Evolutionary conservation across 2,888 invertebrate genomes (phyloP).

Genomic region (Rhingia campestris): DNA sequence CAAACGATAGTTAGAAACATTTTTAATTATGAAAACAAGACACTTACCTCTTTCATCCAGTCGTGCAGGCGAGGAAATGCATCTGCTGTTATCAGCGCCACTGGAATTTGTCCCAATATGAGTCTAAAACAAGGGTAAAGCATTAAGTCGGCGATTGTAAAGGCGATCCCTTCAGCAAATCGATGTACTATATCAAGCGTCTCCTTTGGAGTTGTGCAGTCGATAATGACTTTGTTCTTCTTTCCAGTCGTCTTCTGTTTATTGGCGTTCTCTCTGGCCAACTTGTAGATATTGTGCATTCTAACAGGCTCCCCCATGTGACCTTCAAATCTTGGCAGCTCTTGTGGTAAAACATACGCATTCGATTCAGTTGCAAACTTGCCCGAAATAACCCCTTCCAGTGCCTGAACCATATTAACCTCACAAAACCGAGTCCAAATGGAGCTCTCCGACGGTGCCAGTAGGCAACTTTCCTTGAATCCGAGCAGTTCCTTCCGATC

Average conservation of each 20-base stretch:
- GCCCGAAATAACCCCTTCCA: conserved; percentile 83
- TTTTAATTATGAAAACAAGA: not conserved
- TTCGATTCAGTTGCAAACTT: conserved; percentile 75
- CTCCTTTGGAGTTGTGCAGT: conserved; percentile 82
- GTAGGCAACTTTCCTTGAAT: conserved; percentile 90
- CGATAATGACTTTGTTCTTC: conserved; percentile 82
- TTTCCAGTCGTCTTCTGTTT: conserved; percentile 71
- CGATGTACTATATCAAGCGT: conserved; percentile 84
- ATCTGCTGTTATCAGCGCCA: conserved; percentile 41
- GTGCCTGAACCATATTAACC: conserved; percentile 88
- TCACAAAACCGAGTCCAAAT: conserved; percentile 97
- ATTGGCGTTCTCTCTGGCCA: conserved; percentile 85
- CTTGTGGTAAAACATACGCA: conserved; percentile 85
- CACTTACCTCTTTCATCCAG: conserved; percentile 85
- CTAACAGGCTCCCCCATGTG: conserved; percentile 92
- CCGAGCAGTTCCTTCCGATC: conserved; percentile 85
- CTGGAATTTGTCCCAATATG: conserved; percentile 82
- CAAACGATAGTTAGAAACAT: not conserved
- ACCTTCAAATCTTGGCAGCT: conserved; percentile 90
- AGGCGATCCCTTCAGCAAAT: conserved; percentile 91
- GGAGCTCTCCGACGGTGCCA: conserved; percentile 92
- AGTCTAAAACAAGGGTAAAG: conserved; percentile 88
- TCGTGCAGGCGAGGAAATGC: conserved; percentile 86
- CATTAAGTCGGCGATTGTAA: conserved; percentile 93
- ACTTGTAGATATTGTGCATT: conserved; percentile 92